Percentiles rank a stretch among this genome's conserved stretches.
These are phyloP conservation scores for Calliopsis andreniformis DNA, from an alignment of 1,140 invertebrate genomes.

Conservation along the genomic window DNA sequence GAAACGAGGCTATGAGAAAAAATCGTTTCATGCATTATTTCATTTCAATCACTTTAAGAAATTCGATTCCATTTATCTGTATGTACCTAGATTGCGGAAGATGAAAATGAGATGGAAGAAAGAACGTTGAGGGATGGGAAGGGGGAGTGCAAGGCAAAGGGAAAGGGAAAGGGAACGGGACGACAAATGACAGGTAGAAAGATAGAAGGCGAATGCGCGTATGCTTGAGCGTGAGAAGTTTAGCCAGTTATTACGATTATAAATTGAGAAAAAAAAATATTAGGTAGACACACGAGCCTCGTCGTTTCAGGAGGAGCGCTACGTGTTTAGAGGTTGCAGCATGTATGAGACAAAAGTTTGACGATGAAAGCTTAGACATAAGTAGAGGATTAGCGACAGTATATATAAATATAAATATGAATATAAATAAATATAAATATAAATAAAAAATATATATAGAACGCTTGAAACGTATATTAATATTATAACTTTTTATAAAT, in stretches of 20 bases:
- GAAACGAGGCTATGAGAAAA: constrained; percentile 14
- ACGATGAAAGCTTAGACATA: constrained; percentile 72
- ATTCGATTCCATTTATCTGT: constrained; percentile 58
- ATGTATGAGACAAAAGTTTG: constrained; percentile 62
- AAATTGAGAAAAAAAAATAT: constrained; percentile 49
- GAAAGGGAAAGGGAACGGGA: neutral
- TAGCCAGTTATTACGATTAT: constrained; percentile 69
- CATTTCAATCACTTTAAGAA: constrained; percentile 61
- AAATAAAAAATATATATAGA: constrained; percentile 71
- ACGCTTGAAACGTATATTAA: constrained; percentile 79
- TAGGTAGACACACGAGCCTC: constrained; percentile 46
- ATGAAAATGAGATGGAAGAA: neutral
- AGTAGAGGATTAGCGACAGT: constrained; percentile 77
- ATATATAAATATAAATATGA: constrained; percentile 66
- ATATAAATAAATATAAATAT: constrained; percentile 44
- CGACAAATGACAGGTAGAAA: too few species aligned
- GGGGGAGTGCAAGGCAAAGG: too few species aligned
- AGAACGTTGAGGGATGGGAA: neutral
- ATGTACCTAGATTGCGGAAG: too few species aligned
- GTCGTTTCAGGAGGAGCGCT: constrained; percentile 20
- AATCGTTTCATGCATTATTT: constrained; percentile 67
- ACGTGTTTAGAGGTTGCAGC: constrained; percentile 45
- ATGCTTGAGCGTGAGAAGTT: constrained; percentile 54
- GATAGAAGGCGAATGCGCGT: constrained; percentile 44
- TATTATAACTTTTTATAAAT: constrained; percentile 82